These are phyloP conservation scores for Andinoacara biseriatus DNA, from an alignment of 2,113 vertebrate genomes.

Conservation along the genomic window DNA sequence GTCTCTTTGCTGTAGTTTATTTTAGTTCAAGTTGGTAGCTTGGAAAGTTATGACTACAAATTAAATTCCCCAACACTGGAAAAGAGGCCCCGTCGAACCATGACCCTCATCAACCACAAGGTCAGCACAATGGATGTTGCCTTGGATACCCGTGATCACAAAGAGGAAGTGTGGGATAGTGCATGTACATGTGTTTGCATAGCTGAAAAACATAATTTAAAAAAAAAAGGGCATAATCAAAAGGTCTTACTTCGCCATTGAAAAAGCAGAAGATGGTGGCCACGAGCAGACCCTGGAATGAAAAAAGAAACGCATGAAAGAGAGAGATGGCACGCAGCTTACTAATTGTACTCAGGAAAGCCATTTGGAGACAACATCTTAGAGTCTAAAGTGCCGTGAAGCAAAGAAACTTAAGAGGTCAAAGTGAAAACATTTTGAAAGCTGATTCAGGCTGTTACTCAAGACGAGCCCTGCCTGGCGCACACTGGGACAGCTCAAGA, in stretches of 20 bases:
- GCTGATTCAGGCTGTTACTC: constrained; percentile 24
- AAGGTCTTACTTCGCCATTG: constrained; percentile 91
- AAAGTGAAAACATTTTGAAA: neutral
- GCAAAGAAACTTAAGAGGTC: neutral
- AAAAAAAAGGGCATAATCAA: neutral
- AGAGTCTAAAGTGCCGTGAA: neutral
- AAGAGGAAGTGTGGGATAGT: neutral
- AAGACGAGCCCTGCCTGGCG: constrained; percentile 2
- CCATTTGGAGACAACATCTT: neutral
- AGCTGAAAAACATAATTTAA: neutral
- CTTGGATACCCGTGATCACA: neutral
- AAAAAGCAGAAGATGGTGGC: constrained; percentile 99
- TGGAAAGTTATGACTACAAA: neutral
- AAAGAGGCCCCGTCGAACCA: neutral
- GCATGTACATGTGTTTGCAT: neutral
- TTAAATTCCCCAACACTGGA: neutral
- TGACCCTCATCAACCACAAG: neutral
- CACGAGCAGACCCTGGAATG: constrained; percentile 91
- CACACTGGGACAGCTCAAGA: constrained; percentile 5
- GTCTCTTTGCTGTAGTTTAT: neutral
- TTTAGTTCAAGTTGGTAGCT: neutral
- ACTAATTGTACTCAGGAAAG: neutral
- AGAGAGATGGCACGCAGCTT: neutral
- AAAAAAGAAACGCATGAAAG: constrained; percentile 5
- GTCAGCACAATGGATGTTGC: neutral